Evolutionary conservation across 2,797 vertebrate species (phyloP).

Genomic region (Sebastiscus albofasciatus): DNA sequence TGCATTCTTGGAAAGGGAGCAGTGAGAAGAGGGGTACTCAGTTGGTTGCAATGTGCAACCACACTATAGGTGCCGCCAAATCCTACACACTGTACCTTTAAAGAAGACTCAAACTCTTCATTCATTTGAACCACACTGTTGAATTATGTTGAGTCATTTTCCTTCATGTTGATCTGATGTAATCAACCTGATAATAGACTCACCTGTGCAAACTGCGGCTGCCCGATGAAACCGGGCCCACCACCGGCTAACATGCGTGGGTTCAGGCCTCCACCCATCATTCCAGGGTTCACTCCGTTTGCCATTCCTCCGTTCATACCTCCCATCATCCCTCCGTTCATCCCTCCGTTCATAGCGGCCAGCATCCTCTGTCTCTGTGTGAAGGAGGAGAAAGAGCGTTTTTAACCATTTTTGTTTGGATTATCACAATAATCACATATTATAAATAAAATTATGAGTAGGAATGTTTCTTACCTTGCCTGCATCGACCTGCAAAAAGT

Average conservation of each 20-base stretch:
- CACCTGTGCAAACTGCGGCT: slow-evolving; percentile 75
- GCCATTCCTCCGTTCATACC: slow-evolving; percentile 38
- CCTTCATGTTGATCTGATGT: neutral
- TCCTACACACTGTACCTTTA: too few species aligned
- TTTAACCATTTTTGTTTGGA: neutral
- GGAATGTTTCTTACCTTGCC: slow-evolving; percentile 65
- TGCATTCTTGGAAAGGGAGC: rapidly evolving
- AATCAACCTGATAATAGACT: slow-evolving; percentile 7
- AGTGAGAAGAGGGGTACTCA: too few species aligned
- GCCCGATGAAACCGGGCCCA: slow-evolving; percentile 55
- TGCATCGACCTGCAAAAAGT: slow-evolving; percentile 66
- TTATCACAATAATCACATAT: neutral
- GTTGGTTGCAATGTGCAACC: too few species aligned
- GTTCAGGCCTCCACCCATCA: slow-evolving; percentile 70
- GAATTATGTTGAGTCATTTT: neutral
- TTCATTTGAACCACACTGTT: neutral
- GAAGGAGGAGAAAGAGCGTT: neutral
- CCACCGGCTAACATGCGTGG: slow-evolving; percentile 53
- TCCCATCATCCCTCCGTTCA: neutral
- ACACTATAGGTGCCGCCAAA: too few species aligned
- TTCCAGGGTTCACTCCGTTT: slow-evolving; percentile 41
- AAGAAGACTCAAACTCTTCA: neutral
- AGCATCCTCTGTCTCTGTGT: slow-evolving; percentile 59
- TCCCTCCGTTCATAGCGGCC: slow-evolving; percentile 44
- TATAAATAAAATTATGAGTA: neutral